Conservation (phyloP, 2,888 invertebrate species). For the Cactoblastis cactorum region DNA sequence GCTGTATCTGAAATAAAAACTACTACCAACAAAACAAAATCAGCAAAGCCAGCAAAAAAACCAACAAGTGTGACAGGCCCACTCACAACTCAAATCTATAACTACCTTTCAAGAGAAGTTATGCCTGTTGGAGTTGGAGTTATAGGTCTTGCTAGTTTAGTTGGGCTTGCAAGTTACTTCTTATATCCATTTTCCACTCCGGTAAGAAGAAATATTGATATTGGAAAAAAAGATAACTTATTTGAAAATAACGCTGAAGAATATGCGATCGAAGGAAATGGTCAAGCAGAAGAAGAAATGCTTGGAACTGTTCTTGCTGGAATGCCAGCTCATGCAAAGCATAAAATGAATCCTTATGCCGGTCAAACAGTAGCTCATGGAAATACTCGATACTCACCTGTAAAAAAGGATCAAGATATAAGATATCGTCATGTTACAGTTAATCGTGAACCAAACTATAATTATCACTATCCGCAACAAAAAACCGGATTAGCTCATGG, state of each 20-base stretch:
- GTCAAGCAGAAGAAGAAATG: constrained; percentile 88
- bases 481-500: constrained; percentile 73
- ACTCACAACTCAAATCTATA: constrained; percentile 86
- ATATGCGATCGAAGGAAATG: constrained; percentile 82
- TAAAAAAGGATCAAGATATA: constrained; percentile 67
- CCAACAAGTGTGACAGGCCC: constrained; percentile 74
- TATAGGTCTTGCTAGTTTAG: constrained; percentile 85
- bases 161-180: constrained; percentile 87
- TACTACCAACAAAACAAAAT: constrained; percentile 76
- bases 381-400: constrained; percentile 49
- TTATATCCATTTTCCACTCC: constrained; percentile 86
- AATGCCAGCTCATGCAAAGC: constrained; percentile 77
- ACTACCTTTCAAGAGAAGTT: constrained; percentile 87
- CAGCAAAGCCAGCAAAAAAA: constrained; percentile 57
- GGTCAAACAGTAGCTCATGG: constrained; percentile 57
- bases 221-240: constrained; percentile 81
- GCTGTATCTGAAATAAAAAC: constrained; percentile 62
- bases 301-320: constrained; percentile 87
- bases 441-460: constrained; percentile 63
- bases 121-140: constrained; percentile 90
- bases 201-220: constrained; percentile 82
- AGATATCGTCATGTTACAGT: constrained; percentile 65
- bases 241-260: constrained; percentile 85
- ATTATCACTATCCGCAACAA: constrained; percentile 66
- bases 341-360: constrained; percentile 67